Evolutionary conservation across 2,888 invertebrate genomes (phyloP).

Genomic region (Caenorhabditis zanzibari): DNA sequence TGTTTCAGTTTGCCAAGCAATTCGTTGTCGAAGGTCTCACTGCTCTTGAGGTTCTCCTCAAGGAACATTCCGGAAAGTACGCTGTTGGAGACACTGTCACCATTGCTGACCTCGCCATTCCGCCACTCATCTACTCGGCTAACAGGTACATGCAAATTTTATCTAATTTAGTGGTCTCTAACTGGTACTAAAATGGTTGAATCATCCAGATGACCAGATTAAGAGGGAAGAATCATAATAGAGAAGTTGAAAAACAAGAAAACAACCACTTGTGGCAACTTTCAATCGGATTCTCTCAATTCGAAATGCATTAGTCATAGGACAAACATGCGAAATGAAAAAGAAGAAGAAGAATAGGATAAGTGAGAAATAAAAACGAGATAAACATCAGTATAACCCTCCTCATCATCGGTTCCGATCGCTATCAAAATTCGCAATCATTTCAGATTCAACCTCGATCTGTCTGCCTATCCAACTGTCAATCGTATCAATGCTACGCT

Average conservation of each 20-base stretch:
- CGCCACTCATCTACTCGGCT: slow-evolving; percentile 96
- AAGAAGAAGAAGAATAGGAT: background rate
- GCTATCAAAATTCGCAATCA: slow-evolving; percentile 18
- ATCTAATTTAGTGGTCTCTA: background rate
- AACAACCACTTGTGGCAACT: slow-evolving; percentile 32
- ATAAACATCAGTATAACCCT: slow-evolving; percentile 47
- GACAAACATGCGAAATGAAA: slow-evolving; percentile 30
- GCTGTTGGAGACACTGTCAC: slow-evolving; percentile 93
- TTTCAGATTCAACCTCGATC: slow-evolving; percentile 92
- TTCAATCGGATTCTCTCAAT: slow-evolving; percentile 12
- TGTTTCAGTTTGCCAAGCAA: slow-evolving; percentile 69
- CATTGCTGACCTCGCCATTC: slow-evolving; percentile 94
- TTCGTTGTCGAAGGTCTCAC: slow-evolving; percentile 86
- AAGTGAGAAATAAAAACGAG: background rate
- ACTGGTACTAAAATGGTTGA: background rate
- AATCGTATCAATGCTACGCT: slow-evolving; percentile 91
- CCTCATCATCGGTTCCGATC: slow-evolving; percentile 21
- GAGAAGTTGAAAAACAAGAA: slow-evolving; percentile 6
- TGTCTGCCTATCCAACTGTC: slow-evolving; percentile 93
- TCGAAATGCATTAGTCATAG: slow-evolving; percentile 48
- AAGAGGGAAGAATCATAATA: background rate
- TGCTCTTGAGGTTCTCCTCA: slow-evolving; percentile 90
- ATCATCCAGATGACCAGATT: background rate
- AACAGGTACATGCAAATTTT: slow-evolving; percentile 87
- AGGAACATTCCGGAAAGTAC: slow-evolving; percentile 89